phyloP scores from a whole-genome alignment of 2,797 vertebrate species.

The Hephaestus fuliginosus region DNA sequence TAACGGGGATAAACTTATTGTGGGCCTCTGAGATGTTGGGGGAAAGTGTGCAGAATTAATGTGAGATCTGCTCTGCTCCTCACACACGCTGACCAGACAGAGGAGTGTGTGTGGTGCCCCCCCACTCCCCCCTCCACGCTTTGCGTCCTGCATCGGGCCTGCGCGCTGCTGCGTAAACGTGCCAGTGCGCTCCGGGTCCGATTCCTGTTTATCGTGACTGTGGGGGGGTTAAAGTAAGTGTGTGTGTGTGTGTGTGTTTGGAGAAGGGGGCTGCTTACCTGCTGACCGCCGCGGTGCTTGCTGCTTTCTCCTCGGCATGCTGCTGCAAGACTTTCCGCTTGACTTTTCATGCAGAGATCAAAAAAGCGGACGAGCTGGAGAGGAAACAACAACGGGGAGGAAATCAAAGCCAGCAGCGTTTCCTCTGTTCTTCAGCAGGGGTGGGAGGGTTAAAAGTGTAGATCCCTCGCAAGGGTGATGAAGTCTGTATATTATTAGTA shows the following conservation, averaged over 20 bases:
- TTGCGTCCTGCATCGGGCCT: conserved; percentile 34
- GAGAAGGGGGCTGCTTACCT: conserved; percentile 86
- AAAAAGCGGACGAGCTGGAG: conserved; percentile 66
- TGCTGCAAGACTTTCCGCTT: conserved; percentile 92
- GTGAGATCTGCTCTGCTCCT: not conserved
- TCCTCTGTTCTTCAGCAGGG: conserved; percentile 54
- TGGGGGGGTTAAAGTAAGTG: not conserved
- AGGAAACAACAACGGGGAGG: conserved; percentile 63
- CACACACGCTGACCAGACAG: not conserved
- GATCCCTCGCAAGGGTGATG: conserved; percentile 54
- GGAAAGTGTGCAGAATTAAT: not conserved
- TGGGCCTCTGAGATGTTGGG: not conserved
- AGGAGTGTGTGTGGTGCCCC: not conserved
- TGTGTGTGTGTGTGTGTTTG: conserved; percentile 30
- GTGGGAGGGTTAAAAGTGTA: conserved; percentile 31
- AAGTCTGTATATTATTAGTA: conserved; percentile 32
- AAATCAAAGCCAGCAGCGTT: conserved; percentile 62
- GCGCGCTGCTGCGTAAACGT: conserved; percentile 34
- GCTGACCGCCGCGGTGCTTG: conserved; percentile 97
- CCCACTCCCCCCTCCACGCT: not conserved
- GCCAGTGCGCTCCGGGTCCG: not conserved
- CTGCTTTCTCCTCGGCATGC: conserved; percentile 98
- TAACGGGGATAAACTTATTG: conserved; percentile 38
- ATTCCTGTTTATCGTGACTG: conserved; percentile 11
- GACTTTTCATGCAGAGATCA: conserved; percentile 93